Conservation (phyloP, 2,888 invertebrate genomes). For the Leptopterna dolabrata region DNA sequence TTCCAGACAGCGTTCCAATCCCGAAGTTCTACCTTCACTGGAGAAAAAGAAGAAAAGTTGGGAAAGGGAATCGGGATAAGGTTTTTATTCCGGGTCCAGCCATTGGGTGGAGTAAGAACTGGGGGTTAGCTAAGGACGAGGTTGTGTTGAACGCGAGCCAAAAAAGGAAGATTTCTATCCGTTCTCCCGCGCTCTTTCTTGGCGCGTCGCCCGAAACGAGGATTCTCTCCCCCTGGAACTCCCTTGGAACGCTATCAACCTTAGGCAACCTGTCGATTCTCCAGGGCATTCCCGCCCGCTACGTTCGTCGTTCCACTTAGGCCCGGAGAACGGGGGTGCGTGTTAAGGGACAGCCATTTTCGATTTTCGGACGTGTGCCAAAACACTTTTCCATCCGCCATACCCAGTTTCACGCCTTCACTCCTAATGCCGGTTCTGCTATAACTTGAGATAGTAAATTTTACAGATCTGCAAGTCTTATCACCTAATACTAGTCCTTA, state of each 20-base stretch:
- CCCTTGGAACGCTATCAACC: constrained; percentile 49
- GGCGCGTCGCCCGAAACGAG: constrained; percentile 1
- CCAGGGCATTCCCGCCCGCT: not conserved
- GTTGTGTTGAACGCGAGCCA: constrained; percentile 26
- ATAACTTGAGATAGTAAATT: too few species aligned
- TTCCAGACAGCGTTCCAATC: constrained; percentile 34
- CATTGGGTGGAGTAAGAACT: not conserved
- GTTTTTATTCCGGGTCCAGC: not conserved
- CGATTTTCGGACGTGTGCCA: not conserved
- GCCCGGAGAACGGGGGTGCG: not conserved
- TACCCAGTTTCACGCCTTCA: not conserved
- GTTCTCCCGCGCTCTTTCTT: constrained; percentile 21
- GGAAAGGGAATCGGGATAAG: not conserved
- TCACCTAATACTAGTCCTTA: too few species aligned
- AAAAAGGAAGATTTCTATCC: constrained; percentile 34
- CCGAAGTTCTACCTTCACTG: constrained; percentile 28
- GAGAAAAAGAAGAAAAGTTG: not conserved
- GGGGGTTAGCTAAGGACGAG: not conserved
- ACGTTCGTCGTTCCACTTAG: not conserved
- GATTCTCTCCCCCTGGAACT: not conserved
- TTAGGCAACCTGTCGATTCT: constrained; percentile 48
- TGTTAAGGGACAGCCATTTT: constrained; percentile 2
- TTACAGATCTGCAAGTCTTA: too few species aligned
- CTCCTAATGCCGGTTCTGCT: too few species aligned
- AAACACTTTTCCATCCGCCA: not conserved